These are phyloP conservation scores for Nephotettix cincticeps DNA, from an alignment of 1,140 invertebrate genomes.

Conservation along the genomic window DNA sequence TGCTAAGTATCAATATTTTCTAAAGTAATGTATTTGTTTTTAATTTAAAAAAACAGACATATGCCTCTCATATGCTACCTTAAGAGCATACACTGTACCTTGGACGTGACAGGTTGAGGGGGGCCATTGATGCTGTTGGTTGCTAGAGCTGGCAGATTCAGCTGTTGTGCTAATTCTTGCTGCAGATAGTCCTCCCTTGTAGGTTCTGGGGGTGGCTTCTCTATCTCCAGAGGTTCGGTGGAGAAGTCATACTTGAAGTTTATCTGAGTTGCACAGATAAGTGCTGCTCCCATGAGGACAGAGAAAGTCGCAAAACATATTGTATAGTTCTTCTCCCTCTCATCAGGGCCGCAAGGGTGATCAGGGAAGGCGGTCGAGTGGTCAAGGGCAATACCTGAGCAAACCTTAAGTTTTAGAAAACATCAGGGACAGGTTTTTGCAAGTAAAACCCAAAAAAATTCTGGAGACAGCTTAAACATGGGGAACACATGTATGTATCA, in stretches of 20 bases:
- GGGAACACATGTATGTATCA: too few species aligned
- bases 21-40: too few species aligned
- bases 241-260: conserved; percentile 53
- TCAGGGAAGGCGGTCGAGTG: conserved; percentile 89
- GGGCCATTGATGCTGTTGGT: conserved; percentile 56
- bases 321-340: conserved; percentile 95
- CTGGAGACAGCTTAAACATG: too few species aligned
- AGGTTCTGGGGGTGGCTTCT: conserved; percentile 47
- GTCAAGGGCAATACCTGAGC: conserved; percentile 84
- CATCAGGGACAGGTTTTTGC: too few species aligned
- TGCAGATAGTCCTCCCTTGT: conserved; percentile 71
- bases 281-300: conserved; percentile 92
- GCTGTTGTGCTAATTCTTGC: conserved; percentile 74
- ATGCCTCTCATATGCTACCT: too few species aligned
- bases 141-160: conserved; percentile 74
- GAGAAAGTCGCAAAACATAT: conserved; percentile 98
- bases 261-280: conserved; percentile 90
- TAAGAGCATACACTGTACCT: too few species aligned
- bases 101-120: conserved; percentile 42
- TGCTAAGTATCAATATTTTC: too few species aligned
- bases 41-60: too few species aligned
- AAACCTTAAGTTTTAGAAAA: too few species aligned
- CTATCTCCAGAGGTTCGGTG: conserved; percentile 14
- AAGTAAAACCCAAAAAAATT: too few species aligned
- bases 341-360: conserved; percentile 86